These are phyloP conservation scores for Sebastes elongatus DNA, from an alignment of 2,797 vertebrate species.

Conservation along the genomic window DNA sequence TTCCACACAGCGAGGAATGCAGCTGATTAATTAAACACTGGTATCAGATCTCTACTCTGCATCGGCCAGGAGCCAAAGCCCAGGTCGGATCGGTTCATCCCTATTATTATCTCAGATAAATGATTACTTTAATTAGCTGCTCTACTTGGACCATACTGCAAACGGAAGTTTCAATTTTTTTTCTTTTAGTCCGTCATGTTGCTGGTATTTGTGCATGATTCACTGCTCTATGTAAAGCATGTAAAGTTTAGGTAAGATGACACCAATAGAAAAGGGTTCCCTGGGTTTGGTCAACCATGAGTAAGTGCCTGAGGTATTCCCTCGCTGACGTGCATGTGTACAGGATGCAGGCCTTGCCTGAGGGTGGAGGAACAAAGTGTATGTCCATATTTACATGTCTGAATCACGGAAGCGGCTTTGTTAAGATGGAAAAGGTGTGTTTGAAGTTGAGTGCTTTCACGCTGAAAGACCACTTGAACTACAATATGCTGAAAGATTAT, in stretches of 20 bases:
- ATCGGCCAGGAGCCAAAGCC: too few species aligned
- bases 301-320: constrained; percentile 1
- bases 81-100: too few species aligned
- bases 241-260: background rate
- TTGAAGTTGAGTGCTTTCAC: background rate
- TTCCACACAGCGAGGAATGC: too few species aligned
- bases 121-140: background rate
- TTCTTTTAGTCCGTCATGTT: background rate
- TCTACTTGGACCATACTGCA: background rate
- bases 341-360: background rate
- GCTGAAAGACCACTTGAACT: too few species aligned
- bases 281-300: constrained; percentile 15
- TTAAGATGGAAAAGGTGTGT: background rate
- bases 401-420: background rate
- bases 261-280: background rate
- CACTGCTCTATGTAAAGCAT: background rate
- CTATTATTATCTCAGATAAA: background rate
- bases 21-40: too few species aligned
- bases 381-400: background rate
- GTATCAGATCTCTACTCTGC: too few species aligned
- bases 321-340: background rate
- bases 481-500: too few species aligned
- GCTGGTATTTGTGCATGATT: background rate
- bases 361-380: background rate
- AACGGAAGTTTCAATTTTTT: too few species aligned